These are phyloP conservation scores for Lycocerus yunnanus DNA, from an alignment of 2,888 invertebrate genomes.

Conservation along the genomic window DNA sequence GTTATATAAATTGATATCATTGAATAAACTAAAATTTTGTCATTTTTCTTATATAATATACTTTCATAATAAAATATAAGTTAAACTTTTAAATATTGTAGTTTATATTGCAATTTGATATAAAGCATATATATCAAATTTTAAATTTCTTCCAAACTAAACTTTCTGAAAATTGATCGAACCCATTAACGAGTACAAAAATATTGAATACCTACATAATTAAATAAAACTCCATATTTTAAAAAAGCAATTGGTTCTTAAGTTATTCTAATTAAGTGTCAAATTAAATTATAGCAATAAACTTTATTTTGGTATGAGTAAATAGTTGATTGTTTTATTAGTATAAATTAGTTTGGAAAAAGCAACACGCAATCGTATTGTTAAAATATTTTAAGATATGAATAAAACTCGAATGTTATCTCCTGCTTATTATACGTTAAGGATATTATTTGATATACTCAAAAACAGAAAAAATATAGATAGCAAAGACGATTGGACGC, in stretches of 20 bases:
- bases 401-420: background rate
- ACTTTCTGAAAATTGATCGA: background rate
- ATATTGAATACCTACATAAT: background rate
- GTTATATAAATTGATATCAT: background rate
- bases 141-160: background rate
- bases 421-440: no score
- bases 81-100: background rate
- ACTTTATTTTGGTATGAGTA: background rate
- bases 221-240: background rate
- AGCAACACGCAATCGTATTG: background rate
- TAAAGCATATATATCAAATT: background rate
- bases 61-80: no score
- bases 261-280: background rate
- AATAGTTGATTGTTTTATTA: background rate
- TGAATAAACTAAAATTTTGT: background rate
- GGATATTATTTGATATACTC: no score
- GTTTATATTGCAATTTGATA: background rate
- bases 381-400: background rate
- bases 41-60: background rate
- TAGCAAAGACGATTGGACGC: no score
- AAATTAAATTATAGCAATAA: background rate
- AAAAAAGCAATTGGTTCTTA: background rate
- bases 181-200: background rate
- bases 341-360: background rate
- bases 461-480: no score